Evolutionary conservation across 2,888 invertebrate genomes (phyloP).

Genomic region (Cephonodes hylas): DNA sequence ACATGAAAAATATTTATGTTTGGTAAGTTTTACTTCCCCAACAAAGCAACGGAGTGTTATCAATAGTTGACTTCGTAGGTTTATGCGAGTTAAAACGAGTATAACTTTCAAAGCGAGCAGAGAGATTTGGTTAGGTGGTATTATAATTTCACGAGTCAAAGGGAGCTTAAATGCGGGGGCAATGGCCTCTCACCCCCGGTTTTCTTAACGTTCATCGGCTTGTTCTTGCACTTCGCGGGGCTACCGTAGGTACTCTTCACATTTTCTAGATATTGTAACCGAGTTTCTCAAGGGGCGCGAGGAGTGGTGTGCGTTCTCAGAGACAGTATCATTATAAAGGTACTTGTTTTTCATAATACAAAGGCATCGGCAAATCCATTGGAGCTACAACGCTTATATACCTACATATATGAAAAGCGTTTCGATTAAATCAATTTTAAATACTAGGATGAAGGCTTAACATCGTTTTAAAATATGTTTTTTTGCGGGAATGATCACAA

Average conservation of each 20-base stretch:
- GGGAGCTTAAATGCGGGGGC: constrained; percentile 53
- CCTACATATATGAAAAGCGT: too few species aligned
- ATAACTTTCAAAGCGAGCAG: background rate
- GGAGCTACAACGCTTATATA: too few species aligned
- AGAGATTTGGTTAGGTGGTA: constrained; percentile 38
- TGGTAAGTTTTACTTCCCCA: background rate
- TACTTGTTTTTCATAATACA: too few species aligned
- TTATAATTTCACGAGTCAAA: constrained; percentile 51
- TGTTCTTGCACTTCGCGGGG: constrained; percentile 39
- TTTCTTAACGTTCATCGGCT: constrained; percentile 55
- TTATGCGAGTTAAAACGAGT: background rate
- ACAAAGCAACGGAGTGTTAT: background rate
- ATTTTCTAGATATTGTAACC: constrained; percentile 9
- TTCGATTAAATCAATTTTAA: too few species aligned
- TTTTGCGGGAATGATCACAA: too few species aligned
- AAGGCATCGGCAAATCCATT: too few species aligned
- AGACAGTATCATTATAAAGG: background rate
- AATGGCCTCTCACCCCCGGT: constrained; percentile 69
- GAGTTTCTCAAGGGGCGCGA: background rate
- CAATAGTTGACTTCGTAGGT: background rate
- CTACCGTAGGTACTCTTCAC: constrained; percentile 38
- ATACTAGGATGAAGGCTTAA: too few species aligned
- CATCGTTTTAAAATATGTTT: too few species aligned
- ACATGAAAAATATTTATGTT: background rate
- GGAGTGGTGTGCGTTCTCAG: background rate